Evolutionary conservation across 1,140 invertebrate species (phyloP).

Genomic region (Helicoverpa armigera): DNA sequence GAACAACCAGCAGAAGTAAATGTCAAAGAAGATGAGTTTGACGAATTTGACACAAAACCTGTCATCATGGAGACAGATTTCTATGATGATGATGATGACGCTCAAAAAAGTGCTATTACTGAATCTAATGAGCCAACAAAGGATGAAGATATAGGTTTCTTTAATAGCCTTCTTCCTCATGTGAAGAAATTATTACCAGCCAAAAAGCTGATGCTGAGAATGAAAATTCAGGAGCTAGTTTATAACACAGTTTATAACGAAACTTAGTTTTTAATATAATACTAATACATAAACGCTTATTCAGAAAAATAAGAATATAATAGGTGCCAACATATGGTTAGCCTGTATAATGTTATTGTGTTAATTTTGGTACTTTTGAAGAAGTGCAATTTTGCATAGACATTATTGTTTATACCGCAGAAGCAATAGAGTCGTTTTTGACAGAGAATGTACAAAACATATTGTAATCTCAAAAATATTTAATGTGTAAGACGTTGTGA

Average conservation of each 20-base stretch:
- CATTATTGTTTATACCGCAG: neutral
- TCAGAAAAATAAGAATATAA: constrained; percentile 3
- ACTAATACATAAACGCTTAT: neutral
- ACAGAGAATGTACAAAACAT: too few relatives aligned
- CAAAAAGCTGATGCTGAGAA: constrained; percentile 81
- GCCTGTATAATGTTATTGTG: too few relatives aligned
- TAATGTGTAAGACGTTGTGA: too few relatives aligned
- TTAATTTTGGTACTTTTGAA: too few relatives aligned
- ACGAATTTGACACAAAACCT: constrained; percentile 84
- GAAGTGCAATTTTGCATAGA: neutral
- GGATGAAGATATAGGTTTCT: constrained; percentile 83
- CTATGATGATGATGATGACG: constrained; percentile 81
- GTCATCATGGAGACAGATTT: constrained; percentile 82
- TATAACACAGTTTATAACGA: constrained; percentile 82
- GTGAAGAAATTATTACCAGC: constrained; percentile 80
- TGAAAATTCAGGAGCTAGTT: constrained; percentile 83
- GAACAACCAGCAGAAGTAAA: constrained; percentile 60
- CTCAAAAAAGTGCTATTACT: constrained; percentile 59
- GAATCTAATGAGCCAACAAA: constrained; percentile 61
- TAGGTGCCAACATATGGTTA: neutral
- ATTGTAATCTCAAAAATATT: too few relatives aligned
- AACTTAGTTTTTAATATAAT: constrained; percentile 47
- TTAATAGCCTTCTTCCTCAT: constrained; percentile 82
- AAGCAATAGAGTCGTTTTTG: constrained; percentile 1
- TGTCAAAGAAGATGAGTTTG: constrained; percentile 80